Conservation (phyloP, 2,797 vertebrate genomes). For the Synanceia verrucosa region DNA sequence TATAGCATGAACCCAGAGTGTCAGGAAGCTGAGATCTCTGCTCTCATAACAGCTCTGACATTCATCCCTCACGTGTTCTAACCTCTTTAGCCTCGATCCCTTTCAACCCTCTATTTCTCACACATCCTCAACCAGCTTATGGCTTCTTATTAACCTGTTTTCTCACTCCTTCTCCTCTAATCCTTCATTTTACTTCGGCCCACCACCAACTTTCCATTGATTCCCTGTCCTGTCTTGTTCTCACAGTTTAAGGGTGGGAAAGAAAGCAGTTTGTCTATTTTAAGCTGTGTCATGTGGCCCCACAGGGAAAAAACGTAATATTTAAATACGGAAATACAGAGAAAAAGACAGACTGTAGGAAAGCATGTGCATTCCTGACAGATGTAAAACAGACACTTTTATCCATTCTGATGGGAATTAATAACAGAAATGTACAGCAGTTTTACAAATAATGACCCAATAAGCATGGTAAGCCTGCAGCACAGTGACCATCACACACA, state of each 20-base stretch:
- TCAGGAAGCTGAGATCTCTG: constrained; percentile 60
- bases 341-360: constrained; percentile 6
- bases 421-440: neutral
- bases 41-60: constrained; percentile 52
- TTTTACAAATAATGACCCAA: neutral
- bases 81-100: constrained; percentile 67
- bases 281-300: constrained; percentile 67
- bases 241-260: constrained; percentile 74
- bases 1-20: constrained; percentile 53
- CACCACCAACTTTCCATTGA: constrained; percentile 56
- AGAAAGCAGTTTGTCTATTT: constrained; percentile 53
- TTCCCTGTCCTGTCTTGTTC: constrained; percentile 58
- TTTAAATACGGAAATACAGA: constrained; percentile 22
- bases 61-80: constrained; percentile 72
- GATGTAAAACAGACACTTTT: neutral
- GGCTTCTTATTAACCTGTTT: constrained; percentile 74
- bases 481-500: neutral
- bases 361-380: neutral
- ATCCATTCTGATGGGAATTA: neutral
- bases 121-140: constrained; percentile 77
- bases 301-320: neutral
- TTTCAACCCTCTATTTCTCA: constrained; percentile 75
- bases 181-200: constrained; percentile 57
- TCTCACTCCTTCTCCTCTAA: constrained; percentile 74
- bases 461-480: too few species aligned